These are phyloP conservation scores for Lerema accius DNA, from an alignment of 1,140 invertebrate genomes.

Conservation along the genomic window DNA sequence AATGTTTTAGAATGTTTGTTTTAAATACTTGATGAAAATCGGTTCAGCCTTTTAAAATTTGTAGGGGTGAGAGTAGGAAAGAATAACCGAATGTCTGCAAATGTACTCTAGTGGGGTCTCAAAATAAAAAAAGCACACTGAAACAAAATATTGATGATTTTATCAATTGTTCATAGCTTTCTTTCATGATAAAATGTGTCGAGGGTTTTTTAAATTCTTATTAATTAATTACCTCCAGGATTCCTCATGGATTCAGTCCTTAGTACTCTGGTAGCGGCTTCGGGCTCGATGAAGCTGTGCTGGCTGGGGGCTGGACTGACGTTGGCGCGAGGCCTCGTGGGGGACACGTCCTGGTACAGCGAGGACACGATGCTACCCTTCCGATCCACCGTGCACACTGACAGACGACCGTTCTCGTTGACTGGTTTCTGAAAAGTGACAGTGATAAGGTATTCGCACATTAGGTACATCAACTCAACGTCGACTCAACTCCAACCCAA, in stretches of 20 bases:
- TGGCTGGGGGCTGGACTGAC: conserved; percentile 77
- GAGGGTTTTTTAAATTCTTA: neutral
- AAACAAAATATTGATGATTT: neutral
- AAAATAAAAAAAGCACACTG: no score
- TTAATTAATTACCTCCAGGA: conserved; percentile 45
- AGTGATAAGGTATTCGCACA: no score
- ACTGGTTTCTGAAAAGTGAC: conserved; percentile 62
- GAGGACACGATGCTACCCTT: conserved; percentile 73
- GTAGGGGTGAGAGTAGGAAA: no score
- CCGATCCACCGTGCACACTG: conserved; percentile 75
- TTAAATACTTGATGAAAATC: no score
- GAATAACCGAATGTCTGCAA: no score
- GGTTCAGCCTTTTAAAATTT: no score
- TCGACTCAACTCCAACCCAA: no score
- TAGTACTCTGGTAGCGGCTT: conserved; percentile 43
- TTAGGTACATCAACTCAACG: no score
- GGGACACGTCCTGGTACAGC: conserved; percentile 75
- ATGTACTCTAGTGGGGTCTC: no score
- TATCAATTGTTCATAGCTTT: neutral
- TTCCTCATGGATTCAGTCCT: conserved; percentile 63
- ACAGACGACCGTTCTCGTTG: conserved; percentile 74
- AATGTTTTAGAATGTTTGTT: no score
- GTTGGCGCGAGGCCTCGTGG: conserved; percentile 73
- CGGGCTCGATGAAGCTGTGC: conserved; percentile 69
- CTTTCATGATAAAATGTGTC: no score